Evolutionary conservation across 2,113 vertebrate species (phyloP).

Genomic region (Nesogale talazaci): DNA sequence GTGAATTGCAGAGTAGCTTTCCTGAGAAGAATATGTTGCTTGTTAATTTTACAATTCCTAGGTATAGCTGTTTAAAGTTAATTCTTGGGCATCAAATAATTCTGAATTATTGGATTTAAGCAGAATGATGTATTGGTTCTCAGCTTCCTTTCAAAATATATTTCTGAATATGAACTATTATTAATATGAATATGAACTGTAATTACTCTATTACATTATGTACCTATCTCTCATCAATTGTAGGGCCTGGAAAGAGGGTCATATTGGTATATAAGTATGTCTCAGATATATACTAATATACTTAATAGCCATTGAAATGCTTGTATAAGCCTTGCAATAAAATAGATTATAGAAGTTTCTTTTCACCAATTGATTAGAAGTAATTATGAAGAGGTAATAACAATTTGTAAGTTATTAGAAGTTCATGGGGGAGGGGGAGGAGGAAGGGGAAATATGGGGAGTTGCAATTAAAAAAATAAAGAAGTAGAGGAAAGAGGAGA

Average conservation of each 20-base stretch:
- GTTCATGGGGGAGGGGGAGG: no score
- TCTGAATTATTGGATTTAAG: neutral
- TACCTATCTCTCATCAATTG: conserved; percentile 31
- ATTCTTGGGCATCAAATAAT: neutral
- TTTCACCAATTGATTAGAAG: neutral
- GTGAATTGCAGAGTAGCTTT: conserved; percentile 26
- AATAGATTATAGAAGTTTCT: neutral
- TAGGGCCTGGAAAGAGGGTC: neutral
- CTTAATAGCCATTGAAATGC: neutral
- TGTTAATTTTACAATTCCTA: neutral
- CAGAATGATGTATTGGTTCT: conserved; percentile 69
- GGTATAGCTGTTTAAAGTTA: fast-evolving
- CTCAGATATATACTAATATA: conserved; percentile 5
- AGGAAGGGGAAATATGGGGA: no score
- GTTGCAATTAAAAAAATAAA: no score
- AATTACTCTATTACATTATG: conserved; percentile 50
- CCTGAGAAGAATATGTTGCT: neutral
- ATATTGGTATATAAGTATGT: neutral
- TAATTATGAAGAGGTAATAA: no score
- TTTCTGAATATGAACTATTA: conserved; percentile 72
- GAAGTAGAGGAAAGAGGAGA: no score
- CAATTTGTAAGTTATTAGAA: no score
- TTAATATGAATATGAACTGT: neutral
- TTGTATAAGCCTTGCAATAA: neutral
- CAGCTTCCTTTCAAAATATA: conserved; percentile 66